Base-by-base conservation (phyloP, 2,113 vertebrate genomes). In the Poecile atricapillus region DNA sequence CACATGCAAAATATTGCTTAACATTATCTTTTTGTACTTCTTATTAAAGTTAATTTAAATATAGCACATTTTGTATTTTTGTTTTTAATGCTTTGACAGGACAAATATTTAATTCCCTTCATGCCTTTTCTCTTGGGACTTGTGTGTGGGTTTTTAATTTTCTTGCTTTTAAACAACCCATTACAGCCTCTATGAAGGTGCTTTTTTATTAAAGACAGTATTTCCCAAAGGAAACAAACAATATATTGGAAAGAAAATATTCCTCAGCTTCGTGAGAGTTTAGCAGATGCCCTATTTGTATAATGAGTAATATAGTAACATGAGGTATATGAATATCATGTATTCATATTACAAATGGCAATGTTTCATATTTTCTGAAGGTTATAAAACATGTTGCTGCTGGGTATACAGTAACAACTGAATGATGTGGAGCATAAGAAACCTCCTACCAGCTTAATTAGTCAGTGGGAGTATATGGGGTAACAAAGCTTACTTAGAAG, bases 21-120 rank as follows among this genome's bases (percentile, higher is more conserved):
- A 94, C 84, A 95, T 97, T 95, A 97, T 96, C 95, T 96, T 98
- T 98, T 98, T 98, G 94, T 98, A 97, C 83, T 95, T 95, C 97
- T 96, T 97, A 98, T 97, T 98, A 98, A 98, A 97, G 96, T 94
- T 97, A 95, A 98, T 98, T 98, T 98, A 97, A 98, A 97, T 97
- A 97, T 91, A 97, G 70, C 91, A 93, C 24, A 93, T 60, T 79
- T 95, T 79, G 92, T 93, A 60, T 82, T 94, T 94, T 89, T 71
- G 65, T 63, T 87, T 94, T 97, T 94, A 75, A 73, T 95, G 62
- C 22, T 87, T 74, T 86, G 73, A 67, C 89, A 73, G 43, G 27
- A 73, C 64, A 91, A 68, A 60, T 70, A 13, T 85, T 83, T 81
- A 56, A 52, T 87, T 93, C 50, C 23, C 35, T 64, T 90, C 33